These are phyloP conservation scores for Zele albiditarsus DNA, from an alignment of 2,888 invertebrate genomes.

Conservation along the genomic window DNA sequence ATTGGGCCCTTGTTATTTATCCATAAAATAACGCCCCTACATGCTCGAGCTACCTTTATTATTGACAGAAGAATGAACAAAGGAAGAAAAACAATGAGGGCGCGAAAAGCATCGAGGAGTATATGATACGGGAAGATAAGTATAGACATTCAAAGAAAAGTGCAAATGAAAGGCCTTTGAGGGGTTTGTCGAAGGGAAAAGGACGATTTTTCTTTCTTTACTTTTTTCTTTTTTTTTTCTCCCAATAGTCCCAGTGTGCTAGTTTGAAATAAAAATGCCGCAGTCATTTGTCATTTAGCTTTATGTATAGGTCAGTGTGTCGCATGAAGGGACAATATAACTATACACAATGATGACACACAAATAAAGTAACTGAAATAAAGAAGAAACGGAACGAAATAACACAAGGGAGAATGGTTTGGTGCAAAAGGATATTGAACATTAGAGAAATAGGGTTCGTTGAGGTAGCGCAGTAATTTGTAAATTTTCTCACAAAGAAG, in stretches of 20 bases:
- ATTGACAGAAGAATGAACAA: too few relatives aligned
- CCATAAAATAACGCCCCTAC: too few relatives aligned
- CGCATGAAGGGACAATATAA: background rate
- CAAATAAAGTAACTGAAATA: background rate
- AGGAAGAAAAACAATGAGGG: too few relatives aligned
- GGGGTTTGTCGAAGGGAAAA: background rate
- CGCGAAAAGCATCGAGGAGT: too few relatives aligned
- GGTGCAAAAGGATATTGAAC: background rate
- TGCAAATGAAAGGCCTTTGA: background rate
- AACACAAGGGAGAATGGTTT: too few relatives aligned
- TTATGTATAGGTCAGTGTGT: background rate
- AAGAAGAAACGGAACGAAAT: background rate
- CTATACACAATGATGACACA: background rate
- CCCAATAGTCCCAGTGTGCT: background rate
- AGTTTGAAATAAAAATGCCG: constrained; percentile 10
- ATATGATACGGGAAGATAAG: background rate
- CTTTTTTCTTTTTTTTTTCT: background rate
- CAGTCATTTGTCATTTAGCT: constrained; percentile 23
- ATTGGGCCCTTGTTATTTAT: too few relatives aligned
- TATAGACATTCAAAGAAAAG: background rate
- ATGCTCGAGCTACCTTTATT: too few relatives aligned
- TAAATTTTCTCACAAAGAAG: too few relatives aligned
- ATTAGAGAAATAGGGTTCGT: background rate
- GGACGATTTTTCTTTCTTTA: background rate
- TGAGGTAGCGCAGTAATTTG: background rate